phyloP scores from a whole-genome alignment of 2,113 vertebrate genomes.

The Syngnathus scovelli region DNA sequence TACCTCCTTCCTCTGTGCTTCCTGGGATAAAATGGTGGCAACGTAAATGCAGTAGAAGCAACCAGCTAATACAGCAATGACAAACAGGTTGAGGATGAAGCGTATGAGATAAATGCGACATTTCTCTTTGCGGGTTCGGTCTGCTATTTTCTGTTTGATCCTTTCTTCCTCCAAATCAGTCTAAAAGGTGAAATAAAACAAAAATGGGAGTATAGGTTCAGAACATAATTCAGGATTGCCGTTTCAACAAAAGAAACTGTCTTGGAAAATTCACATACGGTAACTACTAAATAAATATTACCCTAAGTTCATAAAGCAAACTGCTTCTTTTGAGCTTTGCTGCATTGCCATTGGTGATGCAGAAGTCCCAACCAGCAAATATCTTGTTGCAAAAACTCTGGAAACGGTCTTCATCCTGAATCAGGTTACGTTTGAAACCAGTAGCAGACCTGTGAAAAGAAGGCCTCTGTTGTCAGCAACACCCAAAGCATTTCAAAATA shows the following conservation, averaged over 20 bases:
- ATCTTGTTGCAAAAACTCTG: slow-evolving; percentile 97
- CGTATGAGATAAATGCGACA: slow-evolving; percentile 80
- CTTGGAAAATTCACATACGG: not conserved
- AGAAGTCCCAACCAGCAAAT: slow-evolving; percentile 96
- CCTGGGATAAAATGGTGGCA: slow-evolving; percentile 84
- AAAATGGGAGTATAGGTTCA: not conserved
- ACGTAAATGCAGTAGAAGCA: slow-evolving; percentile 91
- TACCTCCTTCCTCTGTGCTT: slow-evolving; percentile 31
- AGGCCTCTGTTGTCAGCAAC: not conserved
- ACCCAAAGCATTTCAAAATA: not conserved
- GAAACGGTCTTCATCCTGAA: slow-evolving; percentile 82
- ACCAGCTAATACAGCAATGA: slow-evolving; percentile 72
- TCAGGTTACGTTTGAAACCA: slow-evolving; percentile 83
- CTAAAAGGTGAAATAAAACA: slow-evolving; percentile 49
- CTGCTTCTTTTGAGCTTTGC: slow-evolving; percentile 79
- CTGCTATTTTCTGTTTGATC: slow-evolving; percentile 80
- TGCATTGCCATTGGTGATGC: slow-evolving; percentile 80
- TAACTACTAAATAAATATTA: slow-evolving; percentile 45
- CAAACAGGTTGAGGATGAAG: slow-evolving; percentile 80
- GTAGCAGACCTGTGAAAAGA: slow-evolving; percentile 74
- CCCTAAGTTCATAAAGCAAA: slow-evolving; percentile 83
- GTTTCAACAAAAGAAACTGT: not conserved
- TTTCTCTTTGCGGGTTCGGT: slow-evolving; percentile 76
- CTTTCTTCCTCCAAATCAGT: slow-evolving; percentile 89
- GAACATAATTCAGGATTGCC: not conserved